Conservation (phyloP, 1,140 invertebrate species). For the Nixonia krombeini region DNA sequence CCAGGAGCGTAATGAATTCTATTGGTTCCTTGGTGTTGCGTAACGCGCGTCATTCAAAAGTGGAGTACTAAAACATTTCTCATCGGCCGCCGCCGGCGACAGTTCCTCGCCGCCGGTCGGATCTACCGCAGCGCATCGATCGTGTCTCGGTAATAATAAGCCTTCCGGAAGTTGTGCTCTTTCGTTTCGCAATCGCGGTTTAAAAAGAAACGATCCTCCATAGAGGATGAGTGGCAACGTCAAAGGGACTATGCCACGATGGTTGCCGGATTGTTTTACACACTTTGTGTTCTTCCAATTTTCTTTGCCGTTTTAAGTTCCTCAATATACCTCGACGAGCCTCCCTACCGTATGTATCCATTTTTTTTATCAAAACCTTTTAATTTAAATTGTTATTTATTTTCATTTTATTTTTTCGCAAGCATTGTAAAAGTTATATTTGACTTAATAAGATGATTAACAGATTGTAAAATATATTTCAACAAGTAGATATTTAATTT, state of each 20-base stretch:
- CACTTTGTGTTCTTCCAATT: neutral
- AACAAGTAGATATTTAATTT: too few relatives aligned
- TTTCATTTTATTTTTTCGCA: too few relatives aligned
- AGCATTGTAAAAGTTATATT: too few relatives aligned
- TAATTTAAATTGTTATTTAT: too few relatives aligned
- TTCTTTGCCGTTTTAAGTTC: neutral
- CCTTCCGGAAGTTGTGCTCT: conserved; percentile 28
- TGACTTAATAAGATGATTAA: too few relatives aligned
- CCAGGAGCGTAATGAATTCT: conserved; percentile 6
- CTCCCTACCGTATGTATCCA: neutral
- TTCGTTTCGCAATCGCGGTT: conserved; percentile 11
- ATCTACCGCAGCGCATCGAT: conserved; percentile 39
- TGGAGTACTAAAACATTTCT: conserved; percentile 6
- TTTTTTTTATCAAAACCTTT: too few relatives aligned
- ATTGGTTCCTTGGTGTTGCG: conserved; percentile 14
- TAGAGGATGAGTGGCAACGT: conserved; percentile 7
- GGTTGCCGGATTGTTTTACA: conserved; percentile 2
- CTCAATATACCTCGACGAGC: neutral
- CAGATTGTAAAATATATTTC: too few relatives aligned
- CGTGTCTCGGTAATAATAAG: conserved; percentile 20
- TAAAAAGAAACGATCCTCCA: conserved; percentile 7
- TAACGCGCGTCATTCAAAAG: conserved; percentile 21
- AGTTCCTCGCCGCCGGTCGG: conserved; percentile 17
- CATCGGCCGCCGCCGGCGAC: neutral
- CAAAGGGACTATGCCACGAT: conserved; percentile 14